Conservation (phyloP, 2,888 invertebrate species). For the Plagodis dolabraria region DNA sequence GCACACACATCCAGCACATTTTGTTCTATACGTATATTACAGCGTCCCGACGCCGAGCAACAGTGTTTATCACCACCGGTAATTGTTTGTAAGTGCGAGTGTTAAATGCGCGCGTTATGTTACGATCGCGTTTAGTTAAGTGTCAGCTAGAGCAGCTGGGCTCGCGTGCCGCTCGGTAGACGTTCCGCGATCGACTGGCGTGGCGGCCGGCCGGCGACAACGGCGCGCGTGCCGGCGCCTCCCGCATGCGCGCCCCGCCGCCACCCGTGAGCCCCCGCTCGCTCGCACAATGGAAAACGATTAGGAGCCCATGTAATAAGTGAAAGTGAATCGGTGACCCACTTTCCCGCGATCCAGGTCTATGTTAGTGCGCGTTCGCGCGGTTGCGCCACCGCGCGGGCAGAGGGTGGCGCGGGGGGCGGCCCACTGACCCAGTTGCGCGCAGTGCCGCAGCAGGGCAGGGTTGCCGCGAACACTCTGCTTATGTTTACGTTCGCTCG, state of each 20-base stretch:
- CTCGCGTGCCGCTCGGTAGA: constrained; percentile 70
- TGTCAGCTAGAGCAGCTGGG: constrained; percentile 59
- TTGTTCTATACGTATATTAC: constrained; percentile 61
- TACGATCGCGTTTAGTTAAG: constrained; percentile 66
- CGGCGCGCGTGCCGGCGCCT: constrained; percentile 82
- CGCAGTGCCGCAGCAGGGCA: constrained; percentile 86
- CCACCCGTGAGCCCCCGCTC: constrained; percentile 80
- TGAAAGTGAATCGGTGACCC: constrained; percentile 96
- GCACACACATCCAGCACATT: constrained; percentile 82
- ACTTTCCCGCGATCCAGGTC: constrained; percentile 97
- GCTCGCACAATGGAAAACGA: constrained; percentile 89
- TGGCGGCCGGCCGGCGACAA: constrained; percentile 78
- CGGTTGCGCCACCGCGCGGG: constrained; percentile 81
- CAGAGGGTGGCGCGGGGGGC: constrained; percentile 84
- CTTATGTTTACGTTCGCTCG: constrained; percentile 78
- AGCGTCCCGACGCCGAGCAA: constrained; percentile 51
- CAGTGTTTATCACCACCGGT: constrained; percentile 48
- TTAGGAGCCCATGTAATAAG: constrained; percentile 93
- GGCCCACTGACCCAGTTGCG: constrained; percentile 94
- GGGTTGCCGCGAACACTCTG: constrained; percentile 80
- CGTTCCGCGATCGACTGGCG: constrained; percentile 77
- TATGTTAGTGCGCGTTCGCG: constrained; percentile 90
- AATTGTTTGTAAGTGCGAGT: constrained; percentile 50
- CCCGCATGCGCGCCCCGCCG: constrained; percentile 82
- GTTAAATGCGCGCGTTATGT: constrained; percentile 69